Percentiles rank a stretch among this genome's conserved stretches.
Evolutionary conservation across 2,113 vertebrate genomes (phyloP).

Genomic region (Corvus moneduloides): DNA sequence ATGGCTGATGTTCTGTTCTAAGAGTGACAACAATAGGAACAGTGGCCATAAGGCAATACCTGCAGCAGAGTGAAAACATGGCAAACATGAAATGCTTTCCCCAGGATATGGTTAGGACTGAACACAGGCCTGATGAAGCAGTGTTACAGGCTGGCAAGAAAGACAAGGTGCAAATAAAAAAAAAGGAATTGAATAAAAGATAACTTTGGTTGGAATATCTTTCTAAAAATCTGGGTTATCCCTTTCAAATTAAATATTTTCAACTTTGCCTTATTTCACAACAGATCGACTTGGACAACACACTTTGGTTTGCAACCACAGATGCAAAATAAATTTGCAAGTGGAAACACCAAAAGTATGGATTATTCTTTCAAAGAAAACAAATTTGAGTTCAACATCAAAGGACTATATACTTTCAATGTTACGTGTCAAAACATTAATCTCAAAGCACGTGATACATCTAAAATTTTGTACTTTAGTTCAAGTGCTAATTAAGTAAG

Average conservation of each 20-base stretch:
- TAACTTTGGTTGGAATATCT: background rate
- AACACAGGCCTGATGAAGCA: background rate
- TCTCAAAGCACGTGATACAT: background rate
- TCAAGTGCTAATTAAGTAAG: conserved; percentile 44
- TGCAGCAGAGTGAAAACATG: background rate
- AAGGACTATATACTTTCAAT: background rate
- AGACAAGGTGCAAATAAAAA: background rate
- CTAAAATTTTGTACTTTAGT: background rate
- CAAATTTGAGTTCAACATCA: background rate
- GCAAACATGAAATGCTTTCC: background rate
- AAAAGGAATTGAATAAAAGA: background rate
- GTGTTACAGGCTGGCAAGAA: background rate
- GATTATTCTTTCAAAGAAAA: background rate
- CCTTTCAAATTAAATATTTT: background rate
- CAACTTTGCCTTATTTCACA: background rate
- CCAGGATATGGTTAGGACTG: background rate
- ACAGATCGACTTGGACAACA: background rate
- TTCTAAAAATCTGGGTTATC: background rate
- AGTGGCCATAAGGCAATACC: background rate
- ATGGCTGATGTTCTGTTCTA: background rate
- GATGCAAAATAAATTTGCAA: background rate
- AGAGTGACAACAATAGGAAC: background rate
- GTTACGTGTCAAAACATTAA: background rate
- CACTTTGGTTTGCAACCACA: background rate
- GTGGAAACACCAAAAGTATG: background rate